Base-by-base conservation (phyloP, 2,888 invertebrate genomes). In the Oxycera nigricornis region DNA sequence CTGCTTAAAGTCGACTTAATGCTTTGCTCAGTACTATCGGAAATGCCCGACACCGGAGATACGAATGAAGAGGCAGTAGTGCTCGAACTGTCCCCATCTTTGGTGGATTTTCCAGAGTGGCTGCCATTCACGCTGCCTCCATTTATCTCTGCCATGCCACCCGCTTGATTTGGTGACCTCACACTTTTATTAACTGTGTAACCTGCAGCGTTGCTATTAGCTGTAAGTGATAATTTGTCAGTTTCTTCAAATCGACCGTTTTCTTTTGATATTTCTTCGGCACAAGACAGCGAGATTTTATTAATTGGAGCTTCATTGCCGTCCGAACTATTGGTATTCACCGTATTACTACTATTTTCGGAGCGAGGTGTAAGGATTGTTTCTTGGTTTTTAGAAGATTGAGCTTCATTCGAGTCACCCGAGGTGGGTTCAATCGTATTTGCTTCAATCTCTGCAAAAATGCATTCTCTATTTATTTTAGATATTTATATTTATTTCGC, bases 211-310 rank as follows among this genome's bases (percentile, higher is more conserved):
- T 68, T 62, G 28, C 35, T 74, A 28, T 73, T 73, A 14, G 68
- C 75, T 62, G 73, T 61, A 31, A 75, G 61, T 73, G 73, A 68
- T 61, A 73, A 55, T 1, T 73, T 73, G 31, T 76, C 41, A 76
- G 52, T 74, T 35, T 24, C 20, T 52, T 73, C 50, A 52, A 28
- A 61, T 35, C 11, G n/a, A 35, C 50, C 39, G 28, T 28, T 65
- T 30, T 24, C 22, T 24, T 55, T 55, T 6, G 46, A 46, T 17
- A 24, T 7, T 7, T 68, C 50, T 11, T 50, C 26, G 30, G 9
- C 28, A 52, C 7, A 30, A n/a, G 68, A 52, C 30, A n/a, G 20
- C 2, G 22, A 20, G 14, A 35, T 35, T 30, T 35, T 20, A 7
- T 35, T 62, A 30, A 39, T 17, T n/a, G 22, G n/a, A 2, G 59